phyloP scores from a whole-genome alignment of 2,888 invertebrate genomes.

The Aphodius granarius region DNA sequence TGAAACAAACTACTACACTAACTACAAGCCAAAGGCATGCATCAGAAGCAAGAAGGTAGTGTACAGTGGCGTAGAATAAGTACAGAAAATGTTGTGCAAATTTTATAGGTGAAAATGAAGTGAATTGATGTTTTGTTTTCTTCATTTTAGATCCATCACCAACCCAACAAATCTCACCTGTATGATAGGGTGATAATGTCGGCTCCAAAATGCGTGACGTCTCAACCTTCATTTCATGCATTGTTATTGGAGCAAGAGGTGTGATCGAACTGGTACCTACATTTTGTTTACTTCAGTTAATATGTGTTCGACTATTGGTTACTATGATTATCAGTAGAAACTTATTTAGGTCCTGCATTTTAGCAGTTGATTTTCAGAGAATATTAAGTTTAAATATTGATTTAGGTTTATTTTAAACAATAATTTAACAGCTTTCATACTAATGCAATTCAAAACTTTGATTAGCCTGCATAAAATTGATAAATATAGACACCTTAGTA shows the following conservation, averaged over 20 bases:
- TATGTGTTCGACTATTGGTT: not conserved
- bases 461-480: no score
- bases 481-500: no score
- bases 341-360: conserved; percentile 18
- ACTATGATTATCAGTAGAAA: not conserved
- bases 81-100: conserved; percentile 19
- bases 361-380: not conserved
- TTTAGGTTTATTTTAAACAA: no score
- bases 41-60: not conserved
- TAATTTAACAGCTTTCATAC: no score
- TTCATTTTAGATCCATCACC: conserved; percentile 19
- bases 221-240: conserved; percentile 76
- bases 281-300: conserved; percentile 27
- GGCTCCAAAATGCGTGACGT: conserved; percentile 64
- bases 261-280: conserved; percentile 67
- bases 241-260: conserved; percentile 72
- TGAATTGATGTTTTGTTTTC: not conserved
- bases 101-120: not conserved
- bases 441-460: no score
- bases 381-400: conserved; percentile 2
- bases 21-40: not conserved
- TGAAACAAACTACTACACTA: not conserved
- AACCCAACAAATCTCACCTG: conserved; percentile 58
- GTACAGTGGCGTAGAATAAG: conserved; percentile 43
- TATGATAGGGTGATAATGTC: conserved; percentile 68